Conservation (phyloP, 2,888 invertebrate species). For the Lagria hirta region DNA sequence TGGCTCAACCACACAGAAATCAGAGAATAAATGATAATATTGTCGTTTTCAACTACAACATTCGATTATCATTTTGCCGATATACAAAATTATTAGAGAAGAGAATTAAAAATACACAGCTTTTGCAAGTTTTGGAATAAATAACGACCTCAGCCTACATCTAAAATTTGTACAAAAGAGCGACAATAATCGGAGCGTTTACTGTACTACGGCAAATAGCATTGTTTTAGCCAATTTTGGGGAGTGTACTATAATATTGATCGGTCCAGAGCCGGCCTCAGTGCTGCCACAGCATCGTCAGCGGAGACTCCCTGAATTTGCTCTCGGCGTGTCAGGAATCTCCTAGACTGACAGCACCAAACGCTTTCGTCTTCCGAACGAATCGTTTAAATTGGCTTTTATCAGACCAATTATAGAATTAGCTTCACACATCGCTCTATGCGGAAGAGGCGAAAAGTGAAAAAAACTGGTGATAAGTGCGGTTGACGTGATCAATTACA, state of each 20-base stretch:
- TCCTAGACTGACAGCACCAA: constrained; percentile 12
- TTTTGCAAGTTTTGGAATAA: constrained; percentile 32
- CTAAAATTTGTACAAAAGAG: constrained; percentile 20
- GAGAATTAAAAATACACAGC: constrained; percentile 35
- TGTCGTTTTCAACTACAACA: constrained; percentile 8
- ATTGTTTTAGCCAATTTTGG: constrained; percentile 42
- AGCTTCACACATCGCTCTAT: constrained; percentile 12
- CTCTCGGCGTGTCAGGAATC: constrained; percentile 17
- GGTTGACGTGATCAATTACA: too few relatives aligned
- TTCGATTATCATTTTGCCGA: constrained; percentile 20
- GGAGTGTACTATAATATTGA: constrained; percentile 48
- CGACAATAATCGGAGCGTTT: constrained; percentile 31
- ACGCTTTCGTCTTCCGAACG: constrained; percentile 16
- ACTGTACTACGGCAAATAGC: constrained; percentile 34
- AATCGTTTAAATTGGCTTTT: constrained; percentile 18
- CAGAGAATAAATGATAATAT: too few relatives aligned
- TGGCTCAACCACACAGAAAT: too few relatives aligned
- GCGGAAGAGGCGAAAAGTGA: too few relatives aligned
- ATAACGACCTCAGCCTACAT: constrained; percentile 28
- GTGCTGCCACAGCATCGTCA: constrained; percentile 48
- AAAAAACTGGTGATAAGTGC: constrained; percentile 2
- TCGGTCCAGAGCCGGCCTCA: constrained; percentile 37
- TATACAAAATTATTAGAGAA: constrained; percentile 30
- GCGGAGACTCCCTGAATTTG: constrained; percentile 40
- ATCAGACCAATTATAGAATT: constrained; percentile 20